Conservation (phyloP, 1,140 invertebrate species). For the Lysiphlebus fabarum region DNA sequence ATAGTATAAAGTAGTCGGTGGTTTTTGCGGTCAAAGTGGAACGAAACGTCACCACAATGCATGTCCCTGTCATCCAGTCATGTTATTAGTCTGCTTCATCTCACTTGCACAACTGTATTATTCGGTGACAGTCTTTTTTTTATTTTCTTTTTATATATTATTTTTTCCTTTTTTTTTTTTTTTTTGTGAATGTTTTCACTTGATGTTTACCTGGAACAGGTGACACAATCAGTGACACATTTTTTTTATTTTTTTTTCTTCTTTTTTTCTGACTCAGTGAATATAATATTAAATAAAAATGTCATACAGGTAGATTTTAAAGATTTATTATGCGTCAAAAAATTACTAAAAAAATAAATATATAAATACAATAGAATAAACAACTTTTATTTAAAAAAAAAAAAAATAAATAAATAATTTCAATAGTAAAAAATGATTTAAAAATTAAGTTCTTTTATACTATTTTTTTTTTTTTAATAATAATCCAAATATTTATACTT, state of each 20-base stretch:
- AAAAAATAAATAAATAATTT: too few relatives aligned
- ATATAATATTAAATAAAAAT: neutral
- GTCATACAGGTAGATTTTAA: neutral
- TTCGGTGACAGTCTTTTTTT: conserved; percentile 6
- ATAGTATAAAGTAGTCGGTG: conserved; percentile 20
- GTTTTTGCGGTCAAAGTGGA: conserved; percentile 26
- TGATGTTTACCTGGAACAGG: conserved; percentile 3
- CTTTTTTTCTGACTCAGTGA: too few relatives aligned
- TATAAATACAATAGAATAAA: too few relatives aligned
- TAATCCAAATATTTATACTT: too few relatives aligned
- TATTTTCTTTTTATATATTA: neutral
- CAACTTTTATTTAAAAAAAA: too few relatives aligned
- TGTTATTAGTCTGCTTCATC: conserved; percentile 18
- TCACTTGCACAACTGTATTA: too few relatives aligned
- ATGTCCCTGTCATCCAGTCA: conserved; percentile 10
- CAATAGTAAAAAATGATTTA: too few relatives aligned
- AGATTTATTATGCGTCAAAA: conserved; percentile 8
- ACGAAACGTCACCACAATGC: conserved; percentile 26
- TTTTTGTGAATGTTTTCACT: neutral
- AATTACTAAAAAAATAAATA: too few relatives aligned
- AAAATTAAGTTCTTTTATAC: too few relatives aligned
- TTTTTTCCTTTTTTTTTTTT: conserved; percentile 5
- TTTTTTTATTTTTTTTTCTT: too few relatives aligned
- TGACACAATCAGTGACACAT: conserved; percentile 1
- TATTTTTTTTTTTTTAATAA: too few relatives aligned